Base-by-base conservation (phyloP, 2,888 invertebrate genomes). In the Polydrusus cervinus region DNA sequence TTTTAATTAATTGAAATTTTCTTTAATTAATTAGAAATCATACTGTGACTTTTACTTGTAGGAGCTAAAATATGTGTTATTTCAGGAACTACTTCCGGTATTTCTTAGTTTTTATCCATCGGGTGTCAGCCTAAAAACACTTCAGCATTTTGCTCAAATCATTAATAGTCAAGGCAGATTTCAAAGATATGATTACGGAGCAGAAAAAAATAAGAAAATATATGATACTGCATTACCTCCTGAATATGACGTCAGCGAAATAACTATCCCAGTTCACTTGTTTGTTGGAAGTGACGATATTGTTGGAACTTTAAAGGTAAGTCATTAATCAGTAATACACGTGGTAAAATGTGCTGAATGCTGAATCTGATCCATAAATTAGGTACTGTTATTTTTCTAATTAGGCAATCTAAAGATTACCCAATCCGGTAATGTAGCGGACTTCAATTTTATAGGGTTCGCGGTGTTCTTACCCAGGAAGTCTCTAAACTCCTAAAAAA, bases 41-140 rank as follows among this genome's bases (percentile, higher is more conserved):
- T 25, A 5, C 25, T 25, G 5, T 25, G 25, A 25, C 25, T 25
- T 25, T 25, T 25, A 25, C 25, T 25, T 25, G 25, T 25, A 25
- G n/a, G n/a, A n/a, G n/a, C n/a, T n/a, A n/a, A n/a, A n/a, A 25
- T 25, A 25, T 25, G 25, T 25, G 25, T 25, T 34, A 34, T 79
- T 76, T 73, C 43, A 81, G 81, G 80, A 80, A 51, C 9, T 78
- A 9, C 11, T 79, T 3, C 78, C 79, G 20, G 53, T 79, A 13
- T 74, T 80, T 30, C 25, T 77, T 16, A 79, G 75, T 55, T 72
- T 69, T 49, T 79, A 75, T 53, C 78, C 80, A 16, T 55, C 75
- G 7, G 78, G 71, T 14, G 65, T 71, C 55, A 77, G 79, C 40
- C 7, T 79, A 9, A 65, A 61, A 30, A 74, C 67, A 10, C 40